These are phyloP conservation scores for Drosophila cardini DNA, from an alignment of 1,140 invertebrate genomes.

Conservation along the genomic window DNA sequence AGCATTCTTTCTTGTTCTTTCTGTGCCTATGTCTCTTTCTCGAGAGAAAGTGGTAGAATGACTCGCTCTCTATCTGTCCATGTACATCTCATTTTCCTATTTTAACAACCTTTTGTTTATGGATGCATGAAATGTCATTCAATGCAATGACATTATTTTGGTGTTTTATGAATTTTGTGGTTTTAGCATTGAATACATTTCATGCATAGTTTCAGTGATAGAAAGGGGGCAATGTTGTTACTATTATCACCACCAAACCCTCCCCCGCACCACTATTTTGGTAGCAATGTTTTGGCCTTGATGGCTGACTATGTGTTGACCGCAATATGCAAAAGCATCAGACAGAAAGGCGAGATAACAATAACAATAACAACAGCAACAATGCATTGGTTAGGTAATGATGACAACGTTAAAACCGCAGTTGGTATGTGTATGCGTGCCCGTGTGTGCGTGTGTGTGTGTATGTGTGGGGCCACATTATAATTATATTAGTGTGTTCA, in stretches of 20 bases:
- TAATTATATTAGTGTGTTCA: constrained; percentile 76
- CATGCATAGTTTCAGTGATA: constrained; percentile 2
- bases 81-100: neutral
- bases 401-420: constrained; percentile 78
- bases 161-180: constrained; percentile 51
- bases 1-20: no score
- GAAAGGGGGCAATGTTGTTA: neutral
- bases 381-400: constrained; percentile 75
- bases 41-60: no score
- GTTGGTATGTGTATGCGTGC: neutral
- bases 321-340: constrained; percentile 58
- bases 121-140: constrained; percentile 37
- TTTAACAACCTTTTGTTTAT: constrained; percentile 7
- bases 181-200: constrained; percentile 34
- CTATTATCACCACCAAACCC: constrained; percentile 27
- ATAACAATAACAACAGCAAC: constrained; percentile 50
- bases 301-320: constrained; percentile 62
- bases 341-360: constrained; percentile 38
- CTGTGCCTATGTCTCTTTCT: no score
- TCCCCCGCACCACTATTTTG: constrained; percentile 12
- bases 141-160: constrained; percentile 48
- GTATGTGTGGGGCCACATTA: constrained; percentile 57
- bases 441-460: constrained; percentile 28
- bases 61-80: neutral
- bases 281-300: constrained; percentile 53